Base-by-base conservation (phyloP, 2,797 vertebrate genomes). In the Sardinella longiceps region DNA sequence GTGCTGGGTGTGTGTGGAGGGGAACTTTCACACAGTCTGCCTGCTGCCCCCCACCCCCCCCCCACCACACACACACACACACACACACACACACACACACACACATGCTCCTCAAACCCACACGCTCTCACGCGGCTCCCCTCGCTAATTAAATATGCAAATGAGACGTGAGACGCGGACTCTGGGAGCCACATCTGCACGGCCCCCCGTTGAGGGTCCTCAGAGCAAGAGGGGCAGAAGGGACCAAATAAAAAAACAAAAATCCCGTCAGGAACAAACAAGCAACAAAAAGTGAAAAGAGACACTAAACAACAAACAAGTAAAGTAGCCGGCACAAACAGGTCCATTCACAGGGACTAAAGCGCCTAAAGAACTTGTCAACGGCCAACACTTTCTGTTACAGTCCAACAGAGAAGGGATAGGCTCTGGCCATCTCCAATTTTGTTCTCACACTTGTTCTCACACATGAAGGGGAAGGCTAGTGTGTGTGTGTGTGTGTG, bases 131-230 rank as follows among this genome's bases (percentile, higher is more conserved):
- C 91, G 94, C 95, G 94, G 93, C 92, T 94, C 96, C 96, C 96
- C 94, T 95, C 94, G 95, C 96, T 98, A 97, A 98, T 98, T 98
- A 98, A 98, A 98, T 97, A 99, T 99, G 97, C 96, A 97, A 98
- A 97, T 97, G 96, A 98, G 97, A 95, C 96, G 96, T 98, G 97
- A 95, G 95, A 97, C 96, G 95, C 96, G 95, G 94, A 96, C 96
- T 96, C 96, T 94, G 94, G 94, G 95, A 96, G 96, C 96, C 96
- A 94, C 96, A 97, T 96, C 97, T 98, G 97, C 96, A 96, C 96
- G 96, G 95, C 96, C 94, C 95, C 93, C 94, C 94, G 95, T 94
- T 89, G 93, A 95, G 94, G 94, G 96, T 95, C 96, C 95, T 93
- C 92, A 91, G 94, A 95, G 92, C 84, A 82, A 93, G 93, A 80